phyloP scores from a whole-genome alignment of 1,140 invertebrate species.

The Dreissena rostriformis region DNA sequence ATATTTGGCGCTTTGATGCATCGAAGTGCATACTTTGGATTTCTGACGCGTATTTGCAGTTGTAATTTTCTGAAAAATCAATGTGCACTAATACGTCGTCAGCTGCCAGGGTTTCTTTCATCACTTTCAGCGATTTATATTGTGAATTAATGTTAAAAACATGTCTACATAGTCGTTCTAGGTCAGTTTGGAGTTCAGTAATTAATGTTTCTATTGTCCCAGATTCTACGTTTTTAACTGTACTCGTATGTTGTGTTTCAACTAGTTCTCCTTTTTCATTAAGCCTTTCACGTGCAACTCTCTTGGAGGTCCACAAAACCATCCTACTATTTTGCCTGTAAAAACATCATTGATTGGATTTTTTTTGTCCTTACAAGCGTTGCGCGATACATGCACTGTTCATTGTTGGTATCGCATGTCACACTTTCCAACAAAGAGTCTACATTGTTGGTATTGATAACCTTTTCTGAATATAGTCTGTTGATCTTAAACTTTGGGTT shows the following conservation, averaged over 20 bases:
- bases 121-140: not conserved
- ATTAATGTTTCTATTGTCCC: slow-evolving; percentile 25
- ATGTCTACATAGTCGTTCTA: not conserved
- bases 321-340: not conserved
- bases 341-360: not conserved
- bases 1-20: slow-evolving; percentile 21
- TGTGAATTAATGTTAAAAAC: slow-evolving; percentile 14
- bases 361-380: not conserved
- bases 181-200: not conserved
- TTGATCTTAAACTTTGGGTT: slow-evolving; percentile 21
- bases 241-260: not conserved
- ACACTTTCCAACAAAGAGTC: not conserved
- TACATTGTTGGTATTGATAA: not conserved
- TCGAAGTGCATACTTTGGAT: slow-evolving; percentile 39
- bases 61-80: slow-evolving; percentile 43
- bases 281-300: not conserved
- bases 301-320: not conserved
- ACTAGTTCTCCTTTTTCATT: not conserved
- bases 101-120: slow-evolving; percentile 4
- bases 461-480: slow-evolving; percentile 3
- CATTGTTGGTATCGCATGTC: not conserved
- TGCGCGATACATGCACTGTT: slow-evolving; percentile 14
- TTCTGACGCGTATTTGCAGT: slow-evolving; percentile 24
- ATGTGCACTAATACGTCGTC: slow-evolving; percentile 2
- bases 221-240: slow-evolving; percentile 14